Evolutionary conservation across 2,888 invertebrate species (phyloP), one percentile per base, ranked within the genome.

Genomic region (Rhimphoctona megacephalus): DNA sequence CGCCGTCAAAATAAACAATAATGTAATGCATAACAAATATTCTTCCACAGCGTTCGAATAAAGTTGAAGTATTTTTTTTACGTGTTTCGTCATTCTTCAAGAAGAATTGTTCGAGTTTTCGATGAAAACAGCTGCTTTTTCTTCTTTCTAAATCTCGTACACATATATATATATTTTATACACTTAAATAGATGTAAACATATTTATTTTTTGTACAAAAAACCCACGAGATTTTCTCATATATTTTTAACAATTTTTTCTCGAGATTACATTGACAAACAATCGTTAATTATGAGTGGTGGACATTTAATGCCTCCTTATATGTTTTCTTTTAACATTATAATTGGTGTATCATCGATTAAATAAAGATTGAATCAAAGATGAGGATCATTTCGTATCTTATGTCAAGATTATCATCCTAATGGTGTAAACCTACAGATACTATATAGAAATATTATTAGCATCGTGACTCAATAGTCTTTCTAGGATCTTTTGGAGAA

Each of bases 331-430:
- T 69, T 85, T 43, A 64, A 52, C 61, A 70, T 82, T 76, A 64
- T 69, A 69, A 69, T 81, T 43, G 36, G 57, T 70, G 54, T 33
- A 74, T 79, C 69, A 67, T 61, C 70, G 39, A 22, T 79, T 39
- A 33, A 76, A 83, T 79, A 76, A 72, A 79, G 74, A 85, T 83
- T 74, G 85, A 72, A 83, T 82, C 70, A 33, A n/a, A 54, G 79
- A 85, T 80, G 70, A 64, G 64, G 33, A 79, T 76, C 64, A 66
- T 85, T 74, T 79, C 74, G 78, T 74, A 78, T 78, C 72, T 25
- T 64, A 79, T 70, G 52, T 66, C 54, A 57, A 67, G 67, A 36
- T 85, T 82, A 54, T 78, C 11, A 72, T 54, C 66, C 61, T 36
- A 74, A 33, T 11, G 61, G 49, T 79, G 14, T 61, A 54, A 82